Conservation (phyloP, 2,888 invertebrate genomes). For the Caenorhabditis sulstoni region DNA sequence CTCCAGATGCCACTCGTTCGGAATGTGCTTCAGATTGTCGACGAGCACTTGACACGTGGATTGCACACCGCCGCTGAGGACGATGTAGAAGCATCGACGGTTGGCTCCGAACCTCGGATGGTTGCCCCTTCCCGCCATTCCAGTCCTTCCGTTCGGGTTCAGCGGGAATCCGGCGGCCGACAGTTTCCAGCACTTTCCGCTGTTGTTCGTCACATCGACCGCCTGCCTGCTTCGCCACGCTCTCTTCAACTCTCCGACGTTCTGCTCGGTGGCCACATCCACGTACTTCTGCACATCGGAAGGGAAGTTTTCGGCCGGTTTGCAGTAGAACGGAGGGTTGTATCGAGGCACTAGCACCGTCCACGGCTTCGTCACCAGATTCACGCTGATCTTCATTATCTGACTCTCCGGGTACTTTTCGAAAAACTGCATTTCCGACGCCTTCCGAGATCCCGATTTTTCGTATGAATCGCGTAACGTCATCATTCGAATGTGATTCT, state of each 20-base stretch:
- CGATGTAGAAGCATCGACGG: conserved; percentile 70
- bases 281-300: conserved; percentile 69
- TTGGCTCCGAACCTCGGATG: conserved; percentile 79
- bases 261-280: conserved; percentile 72
- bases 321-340: conserved; percentile 74
- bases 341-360: conserved; percentile 66
- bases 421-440: conserved; percentile 38
- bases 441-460: conserved; percentile 31
- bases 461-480: conserved; percentile 51
- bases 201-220: conserved; percentile 53
- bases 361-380: conserved; percentile 60
- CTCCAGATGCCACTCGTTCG: conserved; percentile 72
- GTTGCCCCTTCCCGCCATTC: conserved; percentile 77
- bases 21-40: conserved; percentile 62
- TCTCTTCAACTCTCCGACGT: conserved; percentile 68
- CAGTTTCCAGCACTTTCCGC: conserved; percentile 54
- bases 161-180: conserved; percentile 75
- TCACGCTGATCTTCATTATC: conserved; percentile 50
- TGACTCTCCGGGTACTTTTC: conserved; percentile 53
- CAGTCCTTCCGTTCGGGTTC: conserved; percentile 76
- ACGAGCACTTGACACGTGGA: conserved; percentile 51
- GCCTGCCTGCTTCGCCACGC: conserved; percentile 69
- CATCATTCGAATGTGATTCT: conserved; percentile 58
- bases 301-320: conserved; percentile 72
- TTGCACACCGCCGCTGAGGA: conserved; percentile 56